Evolutionary conservation across 2,113 vertebrate genomes (phyloP).

Genomic region (Nesogale talazaci): DNA sequence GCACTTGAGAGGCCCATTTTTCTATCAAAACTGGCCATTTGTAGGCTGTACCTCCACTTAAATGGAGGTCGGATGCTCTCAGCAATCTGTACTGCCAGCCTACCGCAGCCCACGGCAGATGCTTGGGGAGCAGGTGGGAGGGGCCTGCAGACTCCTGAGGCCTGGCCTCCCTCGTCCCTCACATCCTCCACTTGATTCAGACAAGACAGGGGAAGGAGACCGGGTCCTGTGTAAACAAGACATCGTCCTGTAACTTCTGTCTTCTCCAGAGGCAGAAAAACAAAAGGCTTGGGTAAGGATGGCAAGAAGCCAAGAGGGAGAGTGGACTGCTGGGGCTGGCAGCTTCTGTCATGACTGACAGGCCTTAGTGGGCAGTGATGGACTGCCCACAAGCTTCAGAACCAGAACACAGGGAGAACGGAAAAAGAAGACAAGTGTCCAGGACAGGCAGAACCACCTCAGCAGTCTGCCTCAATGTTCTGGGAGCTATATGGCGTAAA

Average conservation of each 20-base stretch:
- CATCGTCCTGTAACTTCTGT: slow-evolving; percentile 31
- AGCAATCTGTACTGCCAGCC: slow-evolving; percentile 54
- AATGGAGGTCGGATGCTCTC: slow-evolving; percentile 25
- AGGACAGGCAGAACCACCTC: neutral
- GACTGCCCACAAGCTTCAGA: neutral
- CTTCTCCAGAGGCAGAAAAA: slow-evolving; percentile 54
- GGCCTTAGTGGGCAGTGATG: neutral
- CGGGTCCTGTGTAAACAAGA: slow-evolving; percentile 11
- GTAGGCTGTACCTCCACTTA: slow-evolving; percentile 51
- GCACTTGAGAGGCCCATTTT: slow-evolving; percentile 59
- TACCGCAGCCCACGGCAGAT: neutral
- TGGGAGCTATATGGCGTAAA: neutral
- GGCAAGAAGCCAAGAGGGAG: slow-evolving; percentile 14
- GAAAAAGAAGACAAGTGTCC: neutral
- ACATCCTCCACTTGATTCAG: slow-evolving; percentile 23
- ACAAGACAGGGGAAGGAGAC: neutral
- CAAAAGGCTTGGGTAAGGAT: slow-evolving; percentile 13
- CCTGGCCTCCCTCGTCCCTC: neutral
- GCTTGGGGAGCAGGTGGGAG: neutral
- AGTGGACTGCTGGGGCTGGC: neutral
- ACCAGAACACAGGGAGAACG: neutral
- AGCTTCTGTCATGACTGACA: slow-evolving; percentile 23
- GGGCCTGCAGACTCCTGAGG: neutral
- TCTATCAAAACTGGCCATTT: slow-evolving; percentile 66
- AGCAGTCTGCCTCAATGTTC: neutral